These are phyloP conservation scores for Bothrops alternatus DNA, from an alignment of 2,797 vertebrate genomes.

Conservation along the genomic window DNA sequence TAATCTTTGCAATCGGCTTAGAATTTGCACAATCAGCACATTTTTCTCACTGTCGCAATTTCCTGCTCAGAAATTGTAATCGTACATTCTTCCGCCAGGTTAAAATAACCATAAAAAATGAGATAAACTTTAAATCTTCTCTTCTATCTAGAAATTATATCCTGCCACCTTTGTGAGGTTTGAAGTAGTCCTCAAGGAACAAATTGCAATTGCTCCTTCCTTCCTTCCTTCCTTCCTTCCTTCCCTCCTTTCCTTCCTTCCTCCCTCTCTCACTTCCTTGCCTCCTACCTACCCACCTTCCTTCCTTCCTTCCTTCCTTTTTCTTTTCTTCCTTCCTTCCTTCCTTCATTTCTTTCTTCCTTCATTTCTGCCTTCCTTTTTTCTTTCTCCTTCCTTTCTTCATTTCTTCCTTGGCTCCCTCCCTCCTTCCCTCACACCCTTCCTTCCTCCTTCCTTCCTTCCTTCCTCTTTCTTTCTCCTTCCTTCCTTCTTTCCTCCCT, in stretches of 20 bases:
- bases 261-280: no score
- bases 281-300: no score
- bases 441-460: no score
- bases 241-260: no score
- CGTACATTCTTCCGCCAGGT: neutral
- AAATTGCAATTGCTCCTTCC: neutral
- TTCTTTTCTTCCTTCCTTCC: no score
- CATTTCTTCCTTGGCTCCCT: no score
- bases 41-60: neutral
- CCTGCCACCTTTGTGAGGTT: neutral
- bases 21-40: neutral
- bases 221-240: no score
- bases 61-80: neutral
- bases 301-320: rapidly evolving
- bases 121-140: neutral
- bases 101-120: neutral
- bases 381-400: no score
- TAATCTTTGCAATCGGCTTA: neutral
- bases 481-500: no score
- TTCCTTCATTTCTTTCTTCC: no score
- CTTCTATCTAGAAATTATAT: neutral
- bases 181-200: neutral
- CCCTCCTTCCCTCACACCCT: neutral
- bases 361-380: no score
- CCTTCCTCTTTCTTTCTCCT: no score